phyloP scores from a whole-genome alignment of 1,140 invertebrate species.

The Pomacea maculata region DNA sequence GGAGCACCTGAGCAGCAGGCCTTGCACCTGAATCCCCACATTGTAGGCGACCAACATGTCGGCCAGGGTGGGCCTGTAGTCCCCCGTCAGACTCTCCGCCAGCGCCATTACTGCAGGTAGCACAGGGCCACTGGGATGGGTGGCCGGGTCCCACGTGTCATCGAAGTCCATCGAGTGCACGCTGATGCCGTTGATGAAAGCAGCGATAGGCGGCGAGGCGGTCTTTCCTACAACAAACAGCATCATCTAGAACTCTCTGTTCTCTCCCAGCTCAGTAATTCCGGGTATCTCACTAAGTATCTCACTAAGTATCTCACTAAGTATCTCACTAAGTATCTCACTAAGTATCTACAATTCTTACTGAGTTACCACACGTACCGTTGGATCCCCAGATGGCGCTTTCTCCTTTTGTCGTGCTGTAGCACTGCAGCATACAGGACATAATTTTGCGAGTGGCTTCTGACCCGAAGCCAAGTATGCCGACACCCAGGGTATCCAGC shows the following conservation, averaged over 20 bases:
- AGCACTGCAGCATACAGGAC: not conserved
- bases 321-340: no score
- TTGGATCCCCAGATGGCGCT: constrained; percentile 44
- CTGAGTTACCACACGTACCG: not conserved
- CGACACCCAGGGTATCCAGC: constrained; percentile 49
- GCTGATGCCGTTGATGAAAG: constrained; percentile 50
- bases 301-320: no score
- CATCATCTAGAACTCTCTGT: no score
- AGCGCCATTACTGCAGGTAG: constrained; percentile 51
- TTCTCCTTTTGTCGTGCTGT: not conserved
- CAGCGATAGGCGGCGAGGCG: constrained; percentile 38
- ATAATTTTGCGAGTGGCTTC: constrained; percentile 39
- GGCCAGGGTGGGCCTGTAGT: constrained; percentile 28
- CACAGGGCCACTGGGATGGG: constrained; percentile 52
- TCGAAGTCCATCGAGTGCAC: constrained; percentile 57
- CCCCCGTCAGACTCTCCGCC: constrained; percentile 36
- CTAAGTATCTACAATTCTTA: no score
- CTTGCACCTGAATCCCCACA: constrained; percentile 52
- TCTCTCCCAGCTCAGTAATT: no score
- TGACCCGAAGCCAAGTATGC: constrained; percentile 47
- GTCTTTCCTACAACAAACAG: constrained; percentile 14
- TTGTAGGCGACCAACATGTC: constrained; percentile 55
- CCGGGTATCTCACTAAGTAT: no score
- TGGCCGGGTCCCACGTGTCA: constrained; percentile 56
- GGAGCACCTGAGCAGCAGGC: constrained; percentile 45